Base-by-base conservation (phyloP, 35 echinoderm and acorn worm species). In the Lytechinus pictus region DNA sequence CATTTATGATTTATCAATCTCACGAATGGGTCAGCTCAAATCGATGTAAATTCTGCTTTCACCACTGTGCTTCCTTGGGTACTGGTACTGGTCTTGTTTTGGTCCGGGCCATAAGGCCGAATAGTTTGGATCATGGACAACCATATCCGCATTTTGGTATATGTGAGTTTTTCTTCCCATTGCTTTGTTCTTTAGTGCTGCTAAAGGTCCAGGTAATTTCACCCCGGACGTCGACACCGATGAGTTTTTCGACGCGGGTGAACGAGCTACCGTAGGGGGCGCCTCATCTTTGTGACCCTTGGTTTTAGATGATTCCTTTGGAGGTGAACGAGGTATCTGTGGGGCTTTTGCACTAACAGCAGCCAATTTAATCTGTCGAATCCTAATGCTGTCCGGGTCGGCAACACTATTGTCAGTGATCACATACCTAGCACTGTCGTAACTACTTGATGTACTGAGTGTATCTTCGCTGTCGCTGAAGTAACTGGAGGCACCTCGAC, bases 1-100 rank as follows among this genome's bases (percentile, higher is more conserved):
- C 66, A 24, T 79, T 79, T 79, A 79, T 16, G 66, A 79, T 6
- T 19, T 79, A 6, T 8, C 66, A 24, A 24, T 79, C 66, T 14
- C 4, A 16, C 66, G 19, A n/a, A 14, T 8, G 9, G n/a, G 92
- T 97, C 94, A 97, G 93, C 97, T 98, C 21, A 98, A 71, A 93
- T 98, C 97, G 14, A 98, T 98, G 89, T 98, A 98, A 96, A 98
- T 98, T 98, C 97, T 97, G 54, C 96, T 98, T 9, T 97, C 95
- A 14, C 60, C 52, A 55, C 79, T 96, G 29, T 66, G 95, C 21
- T 86, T 92, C 57, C 92, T 95, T 89, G 89, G 95, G 57, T 96
- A 94, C 87, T 97, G 93, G 55, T 54, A 95, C 52, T 90, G 86
- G 27, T 86, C 89, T 10, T 86, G 66, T 60, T 97, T 72, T 86